Conservation (phyloP, 2,113 vertebrate species). For the Hypocryptadius cinnamomeus region DNA sequence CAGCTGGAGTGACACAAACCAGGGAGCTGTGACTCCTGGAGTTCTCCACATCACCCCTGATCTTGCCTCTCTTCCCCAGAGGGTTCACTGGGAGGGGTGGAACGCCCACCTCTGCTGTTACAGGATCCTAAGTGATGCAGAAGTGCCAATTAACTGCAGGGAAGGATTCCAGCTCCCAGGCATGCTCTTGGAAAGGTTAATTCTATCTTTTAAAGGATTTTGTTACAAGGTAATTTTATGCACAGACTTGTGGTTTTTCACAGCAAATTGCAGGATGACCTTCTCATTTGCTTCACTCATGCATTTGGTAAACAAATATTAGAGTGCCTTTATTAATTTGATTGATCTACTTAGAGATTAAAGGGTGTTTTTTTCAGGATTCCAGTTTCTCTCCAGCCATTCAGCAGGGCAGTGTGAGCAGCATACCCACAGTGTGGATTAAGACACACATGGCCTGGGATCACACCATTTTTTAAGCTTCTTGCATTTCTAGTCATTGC, state of each 20-base stretch:
- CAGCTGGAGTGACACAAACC: background rate
- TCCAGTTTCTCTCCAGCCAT: conserved; percentile 17
- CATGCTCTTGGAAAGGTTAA: conserved; percentile 28
- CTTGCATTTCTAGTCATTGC: background rate
- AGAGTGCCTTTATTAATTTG: conserved; percentile 42
- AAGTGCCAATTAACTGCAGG: background rate
- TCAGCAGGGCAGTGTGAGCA: background rate
- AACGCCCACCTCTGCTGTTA: background rate
- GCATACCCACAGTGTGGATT: background rate
- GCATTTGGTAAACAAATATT: conserved; percentile 43
- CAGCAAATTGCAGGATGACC: conserved; percentile 29
- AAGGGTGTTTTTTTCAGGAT: background rate
- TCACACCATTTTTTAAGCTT: background rate
- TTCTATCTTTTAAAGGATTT: conserved; percentile 54
- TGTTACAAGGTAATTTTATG: conserved; percentile 28
- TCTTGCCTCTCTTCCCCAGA: background rate
- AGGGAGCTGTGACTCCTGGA: background rate
- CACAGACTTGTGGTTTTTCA: conserved; percentile 26
- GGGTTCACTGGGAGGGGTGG: background rate
- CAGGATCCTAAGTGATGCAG: background rate
- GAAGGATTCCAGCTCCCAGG: background rate
- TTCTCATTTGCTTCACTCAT: conserved; percentile 34
- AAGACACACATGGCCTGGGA: background rate
- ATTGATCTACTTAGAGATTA: conserved; percentile 46
- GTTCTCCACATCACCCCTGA: background rate